Base-by-base conservation (phyloP, 2,113 vertebrate species). In the Dendrocopos noguchii region DNA sequence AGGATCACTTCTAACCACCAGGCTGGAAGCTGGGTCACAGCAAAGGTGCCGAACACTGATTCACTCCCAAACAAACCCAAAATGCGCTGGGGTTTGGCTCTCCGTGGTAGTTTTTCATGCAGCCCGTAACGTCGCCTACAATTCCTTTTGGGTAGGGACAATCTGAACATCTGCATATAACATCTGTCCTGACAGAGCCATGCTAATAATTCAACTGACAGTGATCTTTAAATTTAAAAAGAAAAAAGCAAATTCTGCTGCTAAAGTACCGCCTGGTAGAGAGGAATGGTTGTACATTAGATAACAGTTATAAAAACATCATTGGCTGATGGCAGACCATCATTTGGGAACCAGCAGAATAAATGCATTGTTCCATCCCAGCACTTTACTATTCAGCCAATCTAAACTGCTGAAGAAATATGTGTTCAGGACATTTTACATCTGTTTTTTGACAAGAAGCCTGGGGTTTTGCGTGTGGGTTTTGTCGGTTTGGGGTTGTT, bases 381-480 rank as follows among this genome's bases (percentile, higher is more conserved):
- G 95, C 79, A 34, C 67, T 94, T 78, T 57, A 73, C 90, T n/a
- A 9, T 95, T 88, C 91, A 20, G 94, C 96, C 96, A 96, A 90
- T 91, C 94, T 96, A 93, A 95, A 95, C 96, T 81, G 91, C 92
- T 78, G 59, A 91, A 87, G 94, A 97, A 98, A 95, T 94, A 97
- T 61, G 97, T 96, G 97, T 88, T 88, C 0, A 27, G 75, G 97
- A 98, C 92, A 90, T 91, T 97, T 97, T 93, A 96, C 98, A 98
- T 98, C 97, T 98, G 97, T 42, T 96, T 97, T 44, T 96, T 90
- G 95, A 97, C 97, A 97, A 97, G 95, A 93, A 78, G 84, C 90
- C 90, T 84, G 88, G 82, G 79, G 56, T 96, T 95, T 95, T 89
- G 88, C 34, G 44, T 74, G 90, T 56, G 29, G 13, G 22, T 52